Base-by-base conservation (phyloP, 2,113 vertebrate genomes). In the Hyaena hyaena region DNA sequence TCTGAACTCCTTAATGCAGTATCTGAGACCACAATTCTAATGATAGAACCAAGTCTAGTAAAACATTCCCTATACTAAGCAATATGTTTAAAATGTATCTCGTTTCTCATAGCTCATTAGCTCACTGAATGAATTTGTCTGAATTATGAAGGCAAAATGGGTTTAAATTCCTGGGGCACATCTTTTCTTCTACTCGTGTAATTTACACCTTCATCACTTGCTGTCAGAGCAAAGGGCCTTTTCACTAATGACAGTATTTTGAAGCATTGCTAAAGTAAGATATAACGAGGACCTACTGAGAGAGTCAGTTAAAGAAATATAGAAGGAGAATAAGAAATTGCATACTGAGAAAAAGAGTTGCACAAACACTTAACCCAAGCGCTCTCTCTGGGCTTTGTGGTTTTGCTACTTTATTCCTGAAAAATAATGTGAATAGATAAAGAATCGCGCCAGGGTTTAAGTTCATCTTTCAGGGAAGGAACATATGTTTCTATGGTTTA, bases 121-220 rank as follows among this genome's bases (percentile, higher is more conserved):
- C 39, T 88, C n/a, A 50, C 33, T 91, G 45, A 95, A 48, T 89
- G 45, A 84, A 93, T 88, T 65, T 90, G 43, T 90, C 48, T 26
- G 90, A 88, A 92, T 93, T 66, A 61, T 58, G 86, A 97, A 92
- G 65, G 50, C 33, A 87, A 97, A 93, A 92, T 80, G 31, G 15
- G 39, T 87, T 96, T 93, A 83, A 83, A 89, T 73, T 80, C 76
- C 53, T 89, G 61, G 58, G 80, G 48, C 48, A 68, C 12, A 71
- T 86, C 80, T 83, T 84, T 95, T 90, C 68, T 88, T 90, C 61
- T 88, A 84, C 50, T 84, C 65, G 33, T 85, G 11, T 79, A 93
- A 93, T 97, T 97, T 97, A 55, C 31, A 96, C 50, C 65, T 85
- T 88, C n/a, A 84, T 84, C 83, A 55, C 71, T 95, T 85, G 55